Evolutionary conservation across 2,797 vertebrate genomes (phyloP).

Genomic region (Hypotaenidia okinawae): DNA sequence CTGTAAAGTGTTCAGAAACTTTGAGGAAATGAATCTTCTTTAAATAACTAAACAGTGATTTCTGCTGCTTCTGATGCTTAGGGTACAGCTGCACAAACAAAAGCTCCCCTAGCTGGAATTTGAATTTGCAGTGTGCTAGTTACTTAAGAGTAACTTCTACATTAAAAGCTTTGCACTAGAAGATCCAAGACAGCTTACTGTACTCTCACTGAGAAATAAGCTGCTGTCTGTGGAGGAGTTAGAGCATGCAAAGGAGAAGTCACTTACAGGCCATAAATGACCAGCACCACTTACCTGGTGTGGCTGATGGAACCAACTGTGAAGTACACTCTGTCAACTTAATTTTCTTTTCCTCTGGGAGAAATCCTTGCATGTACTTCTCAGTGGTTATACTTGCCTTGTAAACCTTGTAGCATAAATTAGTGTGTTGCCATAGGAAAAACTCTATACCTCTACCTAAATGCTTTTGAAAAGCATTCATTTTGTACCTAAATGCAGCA

Average conservation of each 20-base stretch:
- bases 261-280: not conserved
- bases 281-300: not conserved
- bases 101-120: not conserved
- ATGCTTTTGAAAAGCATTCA: not conserved
- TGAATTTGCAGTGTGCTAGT: not conserved
- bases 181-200: not conserved
- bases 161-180: not conserved
- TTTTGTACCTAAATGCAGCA: not conserved
- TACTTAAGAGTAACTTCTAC: not conserved
- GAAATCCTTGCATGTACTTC: not conserved
- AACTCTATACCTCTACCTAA: accelerated
- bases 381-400: not conserved
- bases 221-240: not conserved
- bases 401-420: not conserved
- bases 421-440: not conserved
- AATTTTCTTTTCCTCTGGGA: not conserved
- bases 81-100: conserved; percentile 40
- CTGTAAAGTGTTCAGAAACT: conserved; percentile 20
- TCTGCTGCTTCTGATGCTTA: conserved; percentile 15
- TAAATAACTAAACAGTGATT: conserved; percentile 40
- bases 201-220: not conserved
- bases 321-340: not conserved
- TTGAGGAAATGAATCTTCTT: conserved; percentile 45
- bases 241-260: not conserved
- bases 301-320: not conserved